These are phyloP conservation scores for Torymus texanus DNA, from an alignment of 2,888 invertebrate genomes.

Conservation along the genomic window DNA sequence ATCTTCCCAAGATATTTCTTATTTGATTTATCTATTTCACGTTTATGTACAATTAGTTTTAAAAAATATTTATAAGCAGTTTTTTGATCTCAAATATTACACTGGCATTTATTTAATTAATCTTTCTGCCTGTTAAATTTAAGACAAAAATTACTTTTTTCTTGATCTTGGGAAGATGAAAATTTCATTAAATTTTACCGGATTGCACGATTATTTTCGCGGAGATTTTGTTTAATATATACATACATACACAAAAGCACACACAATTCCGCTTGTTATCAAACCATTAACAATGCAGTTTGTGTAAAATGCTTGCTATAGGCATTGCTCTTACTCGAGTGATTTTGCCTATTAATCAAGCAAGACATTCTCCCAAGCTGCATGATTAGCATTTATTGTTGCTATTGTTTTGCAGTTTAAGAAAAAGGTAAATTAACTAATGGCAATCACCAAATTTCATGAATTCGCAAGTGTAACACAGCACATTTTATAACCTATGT, in stretches of 20 bases:
- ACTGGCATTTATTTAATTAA: constrained; percentile 24
- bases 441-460: constrained; percentile 47
- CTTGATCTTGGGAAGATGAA: constrained; percentile 45
- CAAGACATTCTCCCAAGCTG: constrained; percentile 36
- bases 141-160: constrained; percentile 35
- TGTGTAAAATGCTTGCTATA: constrained; percentile 36
- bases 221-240: constrained; percentile 36
- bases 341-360: constrained; percentile 19
- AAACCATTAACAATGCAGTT: constrained; percentile 47
- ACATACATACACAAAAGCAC: constrained; percentile 44
- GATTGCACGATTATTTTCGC: constrained; percentile 50
- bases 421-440: constrained; percentile 51
- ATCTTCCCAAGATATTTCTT: constrained; percentile 42
- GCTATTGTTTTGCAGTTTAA: constrained; percentile 49
- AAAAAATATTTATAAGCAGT: constrained; percentile 46
- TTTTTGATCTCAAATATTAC: constrained; percentile 36
- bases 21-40: constrained; percentile 33
- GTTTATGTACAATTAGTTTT: constrained; percentile 50
- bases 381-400: constrained; percentile 45
- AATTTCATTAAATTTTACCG: constrained; percentile 34
- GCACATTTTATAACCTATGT: constrained; percentile 1
- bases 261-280: constrained; percentile 45
- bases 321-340: constrained; percentile 12
- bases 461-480: constrained; percentile 23
- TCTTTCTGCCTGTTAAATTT: constrained; percentile 26